Percentiles rank a stretch among this genome's conserved stretches.
Evolutionary conservation across 1,140 invertebrate genomes (phyloP).

Genomic region (Aphaenogaster rudis): DNA sequence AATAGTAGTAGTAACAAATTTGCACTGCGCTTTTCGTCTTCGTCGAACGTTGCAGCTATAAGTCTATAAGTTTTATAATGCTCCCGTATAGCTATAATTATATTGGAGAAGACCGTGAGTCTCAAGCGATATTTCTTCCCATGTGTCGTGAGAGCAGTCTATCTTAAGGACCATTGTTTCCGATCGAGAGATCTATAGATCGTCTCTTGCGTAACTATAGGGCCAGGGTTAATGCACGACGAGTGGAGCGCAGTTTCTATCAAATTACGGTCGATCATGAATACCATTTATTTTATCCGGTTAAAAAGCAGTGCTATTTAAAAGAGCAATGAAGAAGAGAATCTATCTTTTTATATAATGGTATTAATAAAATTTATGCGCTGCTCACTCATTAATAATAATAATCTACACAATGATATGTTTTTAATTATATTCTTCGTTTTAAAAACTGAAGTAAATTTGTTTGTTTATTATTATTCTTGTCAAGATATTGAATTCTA

Average conservation of each 20-base stretch:
- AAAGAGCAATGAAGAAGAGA: background rate
- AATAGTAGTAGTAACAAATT: background rate
- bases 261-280: slow-evolving; percentile 67
- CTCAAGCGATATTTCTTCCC: slow-evolving; percentile 57
- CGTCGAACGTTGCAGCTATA: too few relatives aligned
- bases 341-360: background rate
- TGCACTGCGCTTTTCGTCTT: background rate
- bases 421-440: background rate
- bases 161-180: slow-evolving; percentile 63
- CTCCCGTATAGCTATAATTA: slow-evolving; percentile 11
- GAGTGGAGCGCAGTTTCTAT: slow-evolving; percentile 55
- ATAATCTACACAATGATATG: background rate
- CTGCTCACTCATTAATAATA: background rate
- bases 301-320: background rate
- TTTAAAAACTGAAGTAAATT: background rate
- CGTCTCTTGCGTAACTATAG: slow-evolving; percentile 57
- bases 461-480: background rate
- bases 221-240: slow-evolving; percentile 67
- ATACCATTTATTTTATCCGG: slow-evolving; percentile 35
- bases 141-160: slow-evolving; percentile 67
- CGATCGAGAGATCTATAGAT: slow-evolving; percentile 42
- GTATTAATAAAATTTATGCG: background rate
- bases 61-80: slow-evolving; percentile 12
- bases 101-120: slow-evolving; percentile 20
- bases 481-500: background rate